phyloP scores from a whole-genome alignment of 2,797 vertebrate species.

The Melanotaenia maccullochi region DNA sequence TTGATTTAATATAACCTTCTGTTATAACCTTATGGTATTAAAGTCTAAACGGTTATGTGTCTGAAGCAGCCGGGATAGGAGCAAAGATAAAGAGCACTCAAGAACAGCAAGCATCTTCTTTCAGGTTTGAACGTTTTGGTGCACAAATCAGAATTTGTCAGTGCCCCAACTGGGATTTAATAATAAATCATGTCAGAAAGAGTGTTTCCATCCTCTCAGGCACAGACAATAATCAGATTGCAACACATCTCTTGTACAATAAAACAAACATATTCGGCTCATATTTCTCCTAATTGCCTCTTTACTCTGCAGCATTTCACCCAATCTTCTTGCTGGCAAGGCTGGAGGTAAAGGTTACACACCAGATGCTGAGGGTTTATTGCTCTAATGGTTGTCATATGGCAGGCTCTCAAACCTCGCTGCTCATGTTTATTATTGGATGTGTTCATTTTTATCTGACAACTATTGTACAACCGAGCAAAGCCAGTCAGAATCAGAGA shows the following conservation, averaged over 20 bases:
- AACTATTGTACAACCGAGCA: too few species aligned
- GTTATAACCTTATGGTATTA: not conserved
- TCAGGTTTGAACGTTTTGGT: not conserved
- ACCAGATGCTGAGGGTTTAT: not conserved
- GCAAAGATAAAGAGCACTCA: not conserved
- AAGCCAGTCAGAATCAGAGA: not conserved
- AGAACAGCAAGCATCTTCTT: not conserved
- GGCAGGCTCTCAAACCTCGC: not conserved
- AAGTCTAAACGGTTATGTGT: not conserved
- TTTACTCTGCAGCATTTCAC: slow-evolving; percentile 29
- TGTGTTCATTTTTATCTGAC: not conserved
- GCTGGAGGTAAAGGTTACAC: not conserved
- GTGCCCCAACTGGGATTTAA: not conserved
- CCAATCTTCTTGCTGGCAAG: slow-evolving; percentile 1
- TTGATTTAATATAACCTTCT: not conserved
- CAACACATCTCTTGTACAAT: slow-evolving; percentile 10
- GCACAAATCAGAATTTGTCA: not conserved
- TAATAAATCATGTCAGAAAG: not conserved
- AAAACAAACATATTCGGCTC: slow-evolving; percentile 24
- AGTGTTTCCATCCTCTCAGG: slow-evolving; percentile 17
- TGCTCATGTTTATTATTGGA: not conserved
- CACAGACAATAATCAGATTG: slow-evolving; percentile 2
- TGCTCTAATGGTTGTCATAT: not conserved
- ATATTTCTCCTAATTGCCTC: slow-evolving; percentile 38
- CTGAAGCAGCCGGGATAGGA: not conserved